phyloP scores from a whole-genome alignment of 2,888 invertebrate genomes.

The Azorinus chamasolen region DNA sequence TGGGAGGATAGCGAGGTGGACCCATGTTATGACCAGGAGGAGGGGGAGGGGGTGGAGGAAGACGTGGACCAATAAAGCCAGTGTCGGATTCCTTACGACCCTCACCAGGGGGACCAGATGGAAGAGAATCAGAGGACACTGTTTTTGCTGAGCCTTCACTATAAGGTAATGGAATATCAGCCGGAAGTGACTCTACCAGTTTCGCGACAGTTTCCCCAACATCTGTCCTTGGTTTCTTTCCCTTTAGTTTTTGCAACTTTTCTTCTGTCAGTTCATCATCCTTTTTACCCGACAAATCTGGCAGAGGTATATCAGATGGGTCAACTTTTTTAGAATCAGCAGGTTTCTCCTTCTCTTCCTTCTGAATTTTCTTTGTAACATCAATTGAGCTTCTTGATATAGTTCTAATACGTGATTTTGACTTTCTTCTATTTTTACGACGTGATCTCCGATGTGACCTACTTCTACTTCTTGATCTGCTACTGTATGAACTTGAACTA shows the following conservation, averaged over 20 bases:
- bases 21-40: conserved; percentile 29
- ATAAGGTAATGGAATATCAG: conserved; percentile 65
- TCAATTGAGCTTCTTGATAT: conserved; percentile 19
- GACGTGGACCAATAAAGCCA: conserved; percentile 61
- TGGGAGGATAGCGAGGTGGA: conserved; percentile 56
- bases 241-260: conserved; percentile 69
- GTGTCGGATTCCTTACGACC: conserved; percentile 49
- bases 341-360: conserved; percentile 47
- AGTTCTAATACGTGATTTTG: neutral
- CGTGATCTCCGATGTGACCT: conserved; percentile 45
- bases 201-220: conserved; percentile 62
- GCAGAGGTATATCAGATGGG: conserved; percentile 79
- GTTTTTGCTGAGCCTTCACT: conserved; percentile 57
- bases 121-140: conserved; percentile 51
- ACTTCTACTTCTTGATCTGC: conserved; percentile 65
- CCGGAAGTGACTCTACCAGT: conserved; percentile 58
- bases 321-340: conserved; percentile 61
- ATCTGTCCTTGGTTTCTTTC: conserved; percentile 68
- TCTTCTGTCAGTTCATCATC: conserved; percentile 68
- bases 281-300: conserved; percentile 68
- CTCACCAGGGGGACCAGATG: conserved; percentile 49
- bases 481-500: conserved; percentile 62
- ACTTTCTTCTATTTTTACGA: conserved; percentile 18
- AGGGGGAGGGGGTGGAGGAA: conserved; percentile 54
- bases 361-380: conserved; percentile 46